A percentile compares a stretch with the other conserved stretches of the same genome.
Conservation (phyloP, 2,113 vertebrate genomes). For the Xiphophorus couchianus region DNA sequence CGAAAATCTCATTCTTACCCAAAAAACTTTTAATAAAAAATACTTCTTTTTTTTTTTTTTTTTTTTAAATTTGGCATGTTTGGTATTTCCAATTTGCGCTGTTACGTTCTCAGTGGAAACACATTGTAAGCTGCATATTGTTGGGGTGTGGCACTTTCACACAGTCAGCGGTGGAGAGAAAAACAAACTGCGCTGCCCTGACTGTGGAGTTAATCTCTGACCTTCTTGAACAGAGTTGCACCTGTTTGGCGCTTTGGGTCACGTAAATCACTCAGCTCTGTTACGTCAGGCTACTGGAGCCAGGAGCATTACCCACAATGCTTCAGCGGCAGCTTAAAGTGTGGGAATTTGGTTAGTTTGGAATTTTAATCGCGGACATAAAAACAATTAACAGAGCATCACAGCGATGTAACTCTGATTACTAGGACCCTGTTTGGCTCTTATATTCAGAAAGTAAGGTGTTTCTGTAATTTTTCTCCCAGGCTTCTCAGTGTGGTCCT, state of each 20-base stretch:
- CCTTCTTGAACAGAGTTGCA: constrained; percentile 28
- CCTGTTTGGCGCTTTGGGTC: constrained; percentile 61
- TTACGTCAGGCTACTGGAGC: constrained; percentile 44
- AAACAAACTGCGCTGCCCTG: too few relatives aligned
- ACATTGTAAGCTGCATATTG: too few relatives aligned
- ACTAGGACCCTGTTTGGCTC: background rate
- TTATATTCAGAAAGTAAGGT: background rate
- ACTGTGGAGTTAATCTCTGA: background rate
- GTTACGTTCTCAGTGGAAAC: too few relatives aligned
- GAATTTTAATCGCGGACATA: background rate
- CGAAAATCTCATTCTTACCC: too few relatives aligned
- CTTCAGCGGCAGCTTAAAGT: constrained; percentile 43
- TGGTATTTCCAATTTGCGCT: too few relatives aligned
- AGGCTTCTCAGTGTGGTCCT: background rate
- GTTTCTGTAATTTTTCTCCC: background rate
- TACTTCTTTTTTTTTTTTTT: too few relatives aligned
- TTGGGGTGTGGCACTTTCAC: background rate
- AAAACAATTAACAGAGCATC: background rate
- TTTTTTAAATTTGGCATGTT: too few relatives aligned
- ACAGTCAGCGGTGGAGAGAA: background rate
- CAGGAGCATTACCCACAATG: constrained; percentile 56
- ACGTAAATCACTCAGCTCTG: constrained; percentile 39
- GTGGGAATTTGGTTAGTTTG: constrained; percentile 43
- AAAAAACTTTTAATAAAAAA: too few relatives aligned
- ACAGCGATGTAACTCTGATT: background rate